Evolutionary conservation across 2,797 vertebrate genomes (phyloP).

Genomic region (Sebastes reedi): DNA sequence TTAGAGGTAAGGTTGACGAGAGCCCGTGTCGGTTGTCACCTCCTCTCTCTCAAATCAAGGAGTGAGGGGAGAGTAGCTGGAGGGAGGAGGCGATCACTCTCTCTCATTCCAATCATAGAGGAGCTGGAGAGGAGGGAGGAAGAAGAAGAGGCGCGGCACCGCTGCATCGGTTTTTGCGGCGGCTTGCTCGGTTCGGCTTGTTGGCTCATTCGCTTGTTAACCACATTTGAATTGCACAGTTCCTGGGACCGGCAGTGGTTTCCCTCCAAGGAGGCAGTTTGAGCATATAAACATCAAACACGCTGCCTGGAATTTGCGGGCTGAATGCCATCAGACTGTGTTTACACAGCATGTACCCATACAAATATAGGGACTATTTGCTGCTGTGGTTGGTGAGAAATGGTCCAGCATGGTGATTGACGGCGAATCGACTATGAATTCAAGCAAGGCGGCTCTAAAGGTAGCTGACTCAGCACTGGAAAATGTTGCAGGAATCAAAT

Average conservation of each 20-base stretch:
- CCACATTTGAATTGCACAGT: conserved; percentile 61
- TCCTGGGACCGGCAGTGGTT: conserved; percentile 27
- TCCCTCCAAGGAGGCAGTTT: conserved; percentile 43
- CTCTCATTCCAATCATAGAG: conserved; percentile 22
- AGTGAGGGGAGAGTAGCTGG: background rate
- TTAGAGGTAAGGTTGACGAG: conserved; percentile 66
- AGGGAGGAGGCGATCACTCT: conserved; percentile 8
- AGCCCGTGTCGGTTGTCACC: conserved; percentile 72
- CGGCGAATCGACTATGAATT: conserved; percentile 5
- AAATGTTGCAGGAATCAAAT: conserved; percentile 14
- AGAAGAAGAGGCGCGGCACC: conserved; percentile 30
- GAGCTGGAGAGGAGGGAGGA: conserved; percentile 23
- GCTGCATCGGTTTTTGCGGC: conserved; percentile 50
- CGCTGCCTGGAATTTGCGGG: conserved; percentile 35
- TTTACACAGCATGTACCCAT: conserved; percentile 45
- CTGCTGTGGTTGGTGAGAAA: conserved; percentile 29
- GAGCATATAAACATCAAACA: conserved; percentile 57
- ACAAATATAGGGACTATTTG: conserved; percentile 35
- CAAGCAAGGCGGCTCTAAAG: conserved; percentile 1
- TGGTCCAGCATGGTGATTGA: conserved; percentile 21
- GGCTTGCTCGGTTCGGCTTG: conserved; percentile 31
- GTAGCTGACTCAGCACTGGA: background rate
- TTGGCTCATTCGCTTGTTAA: conserved; percentile 43
- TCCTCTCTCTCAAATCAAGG: conserved; percentile 66
- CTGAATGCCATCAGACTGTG: conserved; percentile 46